Conservation (phyloP, 2,888 invertebrate species). For the Apamea crenata region DNA sequence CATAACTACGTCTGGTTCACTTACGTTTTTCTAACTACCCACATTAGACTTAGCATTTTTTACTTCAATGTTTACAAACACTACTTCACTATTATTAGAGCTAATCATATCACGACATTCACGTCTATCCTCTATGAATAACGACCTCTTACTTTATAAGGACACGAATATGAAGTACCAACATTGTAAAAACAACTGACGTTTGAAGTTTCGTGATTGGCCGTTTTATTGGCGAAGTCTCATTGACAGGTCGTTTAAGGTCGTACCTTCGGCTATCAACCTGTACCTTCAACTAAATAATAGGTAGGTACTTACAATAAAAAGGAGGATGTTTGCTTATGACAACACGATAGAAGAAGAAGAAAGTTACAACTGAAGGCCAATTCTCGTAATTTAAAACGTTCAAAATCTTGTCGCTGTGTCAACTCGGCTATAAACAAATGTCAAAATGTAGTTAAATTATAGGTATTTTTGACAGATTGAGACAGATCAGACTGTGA, state of each 20-base stretch:
- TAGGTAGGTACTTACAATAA: background rate
- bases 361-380: no score
- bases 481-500: no score
- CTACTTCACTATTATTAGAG: background rate
- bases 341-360: background rate
- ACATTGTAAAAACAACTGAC: conserved; percentile 13
- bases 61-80: conserved; percentile 38
- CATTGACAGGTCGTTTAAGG: conserved; percentile 37
- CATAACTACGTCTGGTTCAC: conserved; percentile 2
- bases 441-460: no score
- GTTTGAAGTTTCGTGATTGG: background rate
- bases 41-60: conserved; percentile 14
- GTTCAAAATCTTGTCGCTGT: no score
- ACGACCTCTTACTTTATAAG: conserved; percentile 11
- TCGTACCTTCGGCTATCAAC: background rate
- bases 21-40: conserved; percentile 33
- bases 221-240: conserved; percentile 38
- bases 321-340: background rate
- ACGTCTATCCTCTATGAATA: conserved; percentile 8
- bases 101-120: background rate
- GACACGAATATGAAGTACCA: conserved; percentile 9
- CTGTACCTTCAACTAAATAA: background rate
- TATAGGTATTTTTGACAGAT: no score
- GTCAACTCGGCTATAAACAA: no score
- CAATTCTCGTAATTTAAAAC: no score